Percentiles rank a stretch among this genome's conserved stretches.
Conservation (phyloP, 1,140 invertebrate genomes). For the Musca vetustissima region DNA sequence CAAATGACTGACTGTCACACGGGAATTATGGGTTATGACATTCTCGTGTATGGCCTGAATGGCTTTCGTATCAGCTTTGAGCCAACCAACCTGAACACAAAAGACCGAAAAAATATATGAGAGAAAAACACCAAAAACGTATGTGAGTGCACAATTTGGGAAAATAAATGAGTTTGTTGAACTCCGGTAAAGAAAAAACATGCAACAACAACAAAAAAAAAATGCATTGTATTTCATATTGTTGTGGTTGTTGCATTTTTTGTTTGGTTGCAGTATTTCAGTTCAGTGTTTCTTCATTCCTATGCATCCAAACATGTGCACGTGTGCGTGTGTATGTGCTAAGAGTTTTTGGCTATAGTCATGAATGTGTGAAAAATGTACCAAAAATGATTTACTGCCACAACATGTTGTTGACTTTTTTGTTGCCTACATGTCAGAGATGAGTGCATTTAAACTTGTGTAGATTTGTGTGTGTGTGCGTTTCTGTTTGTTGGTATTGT, state of each 20-base stretch:
- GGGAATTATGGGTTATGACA: slow-evolving; percentile 84
- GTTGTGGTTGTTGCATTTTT: no score
- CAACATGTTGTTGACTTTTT: slow-evolving; percentile 3
- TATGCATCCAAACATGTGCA: background rate
- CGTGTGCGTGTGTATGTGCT: background rate
- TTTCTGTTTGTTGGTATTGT: background rate
- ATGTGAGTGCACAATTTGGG: background rate
- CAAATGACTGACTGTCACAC: slow-evolving; percentile 76
- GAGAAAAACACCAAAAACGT: background rate
- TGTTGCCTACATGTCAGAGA: background rate
- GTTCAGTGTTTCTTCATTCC: no score
- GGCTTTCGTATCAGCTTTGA: slow-evolving; percentile 83
- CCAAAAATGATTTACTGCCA: slow-evolving; percentile 15
- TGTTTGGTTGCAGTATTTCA: no score
- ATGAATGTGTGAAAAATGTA: slow-evolving; percentile 10
- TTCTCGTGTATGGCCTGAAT: slow-evolving; percentile 87
- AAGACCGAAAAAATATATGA: background rate
- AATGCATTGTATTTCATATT: no score
- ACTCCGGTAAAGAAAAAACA: background rate
- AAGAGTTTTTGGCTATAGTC: background rate
- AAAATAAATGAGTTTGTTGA: slow-evolving; percentile 23
- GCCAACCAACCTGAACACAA: slow-evolving; percentile 76
- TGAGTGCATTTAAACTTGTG: background rate
- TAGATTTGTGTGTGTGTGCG: background rate
- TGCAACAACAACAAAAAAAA: no score